Percentiles rank a stretch among this genome's conserved stretches.
Evolutionary conservation across 2,888 invertebrate genomes (phyloP).

Genomic region (Drosophila pegasa): DNA sequence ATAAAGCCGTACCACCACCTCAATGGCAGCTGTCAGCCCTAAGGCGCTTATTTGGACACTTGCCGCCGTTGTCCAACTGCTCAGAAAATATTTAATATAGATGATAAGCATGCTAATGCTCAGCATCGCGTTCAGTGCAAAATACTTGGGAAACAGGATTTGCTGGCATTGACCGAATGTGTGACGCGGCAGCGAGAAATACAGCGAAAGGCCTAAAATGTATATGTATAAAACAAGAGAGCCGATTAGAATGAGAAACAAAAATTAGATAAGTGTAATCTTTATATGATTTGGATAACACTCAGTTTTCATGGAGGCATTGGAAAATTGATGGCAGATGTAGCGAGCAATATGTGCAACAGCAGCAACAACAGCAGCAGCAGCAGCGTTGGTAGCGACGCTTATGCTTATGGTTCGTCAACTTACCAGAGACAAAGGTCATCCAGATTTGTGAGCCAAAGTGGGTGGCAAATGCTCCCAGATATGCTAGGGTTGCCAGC

Average conservation of each 20-base stretch:
- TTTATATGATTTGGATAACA: constrained; percentile 43
- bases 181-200: constrained; percentile 93
- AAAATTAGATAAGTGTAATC: constrained; percentile 6
- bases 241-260: constrained; percentile 8
- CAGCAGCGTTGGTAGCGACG: constrained; percentile 5
- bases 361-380: not conserved
- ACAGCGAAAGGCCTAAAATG: constrained; percentile 91
- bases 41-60: constrained; percentile 86
- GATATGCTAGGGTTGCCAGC: constrained; percentile 88
- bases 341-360: not conserved
- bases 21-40: constrained; percentile 86
- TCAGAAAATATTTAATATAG: constrained; percentile 86
- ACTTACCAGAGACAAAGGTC: constrained; percentile 93
- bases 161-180: constrained; percentile 95
- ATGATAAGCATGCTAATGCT: constrained; percentile 90
- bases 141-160: constrained; percentile 94
- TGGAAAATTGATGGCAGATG: constrained; percentile 18
- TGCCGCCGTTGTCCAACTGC: constrained; percentile 86
- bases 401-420: not conserved
- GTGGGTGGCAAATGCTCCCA: constrained; percentile 92
- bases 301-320: constrained; percentile 13
- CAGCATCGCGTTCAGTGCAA: constrained; percentile 90
- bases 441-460: constrained; percentile 96
- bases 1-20: constrained; percentile 91
- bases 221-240: constrained; percentile 14